Evolutionary conservation across 2,888 invertebrate species (phyloP).

Genomic region (Cremastobaeus sp.): DNA sequence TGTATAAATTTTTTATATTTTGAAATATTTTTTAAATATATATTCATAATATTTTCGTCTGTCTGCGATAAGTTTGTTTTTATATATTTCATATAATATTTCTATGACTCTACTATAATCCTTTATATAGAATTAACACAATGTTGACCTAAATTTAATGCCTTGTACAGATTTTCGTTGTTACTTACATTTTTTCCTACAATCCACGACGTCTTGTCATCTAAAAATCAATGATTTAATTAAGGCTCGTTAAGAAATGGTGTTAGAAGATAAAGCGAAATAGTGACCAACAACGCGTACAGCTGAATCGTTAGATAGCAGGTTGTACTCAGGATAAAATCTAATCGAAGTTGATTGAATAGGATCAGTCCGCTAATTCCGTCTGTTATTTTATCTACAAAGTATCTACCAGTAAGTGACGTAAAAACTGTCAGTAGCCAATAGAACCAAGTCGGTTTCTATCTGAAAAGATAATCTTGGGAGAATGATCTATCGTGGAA

Average conservation of each 20-base stretch:
- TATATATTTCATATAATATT: too few species aligned
- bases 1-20: too few species aligned
- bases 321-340: constrained; percentile 45
- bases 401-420: constrained; percentile 46
- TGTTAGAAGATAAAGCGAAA: constrained; percentile 28
- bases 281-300: constrained; percentile 24
- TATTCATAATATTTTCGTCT: too few species aligned
- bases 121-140: too few species aligned
- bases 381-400: constrained; percentile 46
- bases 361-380: constrained; percentile 48
- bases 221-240: constrained; percentile 29
- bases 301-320: constrained; percentile 14
- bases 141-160: too few species aligned
- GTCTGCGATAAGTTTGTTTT: too few species aligned
- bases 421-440: constrained; percentile 47
- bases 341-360: constrained; percentile 54
- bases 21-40: too few species aligned
- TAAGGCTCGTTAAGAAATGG: constrained; percentile 37
- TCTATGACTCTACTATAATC: too few species aligned
- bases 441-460: constrained; percentile 39
- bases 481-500: constrained; percentile 40
- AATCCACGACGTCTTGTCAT: too few species aligned
- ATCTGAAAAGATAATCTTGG: constrained; percentile 47
- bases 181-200: too few species aligned
- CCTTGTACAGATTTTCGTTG: too few species aligned